Base-by-base conservation (phyloP, 2,888 invertebrate genomes). In the Drosophila putrida region DNA sequence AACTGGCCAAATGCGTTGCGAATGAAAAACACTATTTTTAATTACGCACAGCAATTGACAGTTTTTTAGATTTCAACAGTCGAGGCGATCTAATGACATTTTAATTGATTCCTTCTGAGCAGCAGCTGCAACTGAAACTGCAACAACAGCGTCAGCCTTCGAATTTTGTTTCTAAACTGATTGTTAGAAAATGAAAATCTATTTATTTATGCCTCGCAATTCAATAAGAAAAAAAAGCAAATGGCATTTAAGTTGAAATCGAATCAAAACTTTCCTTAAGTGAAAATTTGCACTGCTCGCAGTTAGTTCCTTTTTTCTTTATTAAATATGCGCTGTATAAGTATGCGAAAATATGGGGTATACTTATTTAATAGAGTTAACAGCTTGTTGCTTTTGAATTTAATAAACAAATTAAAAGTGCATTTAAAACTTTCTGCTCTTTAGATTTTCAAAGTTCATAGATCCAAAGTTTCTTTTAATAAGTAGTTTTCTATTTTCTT, bases 11-110 rank as follows among this genome's bases (percentile, higher is more conserved):
- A 49, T 20, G 20, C 20, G 20, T 20, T 20, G 20, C 20, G 20
- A 20, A 20, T 54, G 66, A 71, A 74, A 66, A 71, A 55, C 57
- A 44, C 87, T 84, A 84, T 84, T 84, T 88, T 75, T 87, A 84
- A 86, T 86, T 70, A 65, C 59, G 51, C 62, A 49, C 36, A 20
- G 58, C 54, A 57, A 64, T 72, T 61, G 62, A 58, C 83, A 77
- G 69, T 65, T 80, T 80, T 11, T 53, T n/a, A n/a, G n/a, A 53
- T 71, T 78, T 69, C 71, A 65, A 66, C 41, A 11, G 20, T 68
- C 36, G 28, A 9, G 25, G 31, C 54, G 50, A 73, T 71, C 66
- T 55, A 76, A 69, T 77, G 71, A 50, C 55, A 69, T 75, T 77
- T 69, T 41, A 86, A 86, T 74, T 74, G 75, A 80, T 78, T 73